phyloP scores from a whole-genome alignment of 2,888 invertebrate species.

The Coleophora flavipennella region DNA sequence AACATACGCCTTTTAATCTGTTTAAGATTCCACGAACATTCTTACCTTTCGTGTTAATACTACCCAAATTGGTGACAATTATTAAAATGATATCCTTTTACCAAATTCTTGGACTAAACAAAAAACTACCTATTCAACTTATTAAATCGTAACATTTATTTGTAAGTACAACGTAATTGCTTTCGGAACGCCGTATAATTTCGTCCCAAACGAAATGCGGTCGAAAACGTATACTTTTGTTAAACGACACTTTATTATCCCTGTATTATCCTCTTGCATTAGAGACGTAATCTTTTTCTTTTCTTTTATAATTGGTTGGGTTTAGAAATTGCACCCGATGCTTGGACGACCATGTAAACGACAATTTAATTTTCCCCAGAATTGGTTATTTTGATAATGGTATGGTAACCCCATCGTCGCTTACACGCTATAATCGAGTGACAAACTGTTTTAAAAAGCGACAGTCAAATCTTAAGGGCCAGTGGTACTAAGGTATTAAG shows the following conservation, averaged over 20 bases:
- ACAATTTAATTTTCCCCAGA: constrained; percentile 58
- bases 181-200: constrained; percentile 41
- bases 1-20: not conserved
- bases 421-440: constrained; percentile 63
- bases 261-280: constrained; percentile 60
- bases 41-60: constrained; percentile 5
- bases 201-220: constrained; percentile 22
- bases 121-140: constrained; percentile 19
- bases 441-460: constrained; percentile 62
- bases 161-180: constrained; percentile 30
- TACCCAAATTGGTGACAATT: constrained; percentile 18
- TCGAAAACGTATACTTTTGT: constrained; percentile 55
- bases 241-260: constrained; percentile 71
- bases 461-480: constrained; percentile 28
- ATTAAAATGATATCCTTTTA: constrained; percentile 20
- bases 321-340: constrained; percentile 55
- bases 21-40: constrained; percentile 12
- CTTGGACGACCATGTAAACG: constrained; percentile 42
- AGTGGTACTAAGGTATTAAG: constrained; percentile 12
- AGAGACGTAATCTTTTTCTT: constrained; percentile 45
- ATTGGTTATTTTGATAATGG: constrained; percentile 42
- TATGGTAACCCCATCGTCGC: constrained; percentile 48
- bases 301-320: constrained; percentile 38
- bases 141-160: constrained; percentile 15
- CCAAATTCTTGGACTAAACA: constrained; percentile 14